Base-by-base conservation (phyloP, 1,140 invertebrate species). In the Thaumatotibia leucotreta region DNA sequence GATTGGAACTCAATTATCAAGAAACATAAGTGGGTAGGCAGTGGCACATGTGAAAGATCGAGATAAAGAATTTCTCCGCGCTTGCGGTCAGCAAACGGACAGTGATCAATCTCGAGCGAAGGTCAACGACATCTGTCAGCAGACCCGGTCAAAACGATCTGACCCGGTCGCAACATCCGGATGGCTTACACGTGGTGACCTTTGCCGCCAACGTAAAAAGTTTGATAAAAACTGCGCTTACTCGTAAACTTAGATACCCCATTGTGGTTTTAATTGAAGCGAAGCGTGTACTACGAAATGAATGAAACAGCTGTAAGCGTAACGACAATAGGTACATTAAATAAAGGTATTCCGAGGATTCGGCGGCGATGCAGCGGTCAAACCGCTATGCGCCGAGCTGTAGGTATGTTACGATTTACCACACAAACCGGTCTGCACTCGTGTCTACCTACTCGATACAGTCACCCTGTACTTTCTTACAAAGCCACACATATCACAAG, bases 361-460 rank as follows among this genome's bases (percentile, higher is more conserved):
- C 74, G 72, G 75, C 77, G 74, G 68, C 73, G 39, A 20, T 65
- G 74, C 77, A 77, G 75, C 75, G 69, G 72, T 79, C 75, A 72
- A 68, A 64, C 66, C 73, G 72, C 69, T 76, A 74, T 74, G 75
- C 52, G 72, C 52, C 73, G 71, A 78, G 73, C 76, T 79, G 72
- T 72, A 66, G 31, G 32, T 69, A 71, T 68, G 65, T 71, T 86
- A 82, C 79, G 79, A 81, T 84, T 88, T 83, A 84, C 76, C 79
- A 77, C 70, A 64, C 68, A 79, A 86, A 86, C 86, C 84, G 85
- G 86, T 86, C 83, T 71, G 73, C 67, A 69, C 72, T 69, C 77
- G 72, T 52, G 67, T 79, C 74, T 78, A 76, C 65, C 69, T 82
- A 76, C 77, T 79, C 82, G 78, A 83, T 83, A 80, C 79, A 80